A percentile compares a stretch with the other conserved stretches of the same genome.
Evolutionary conservation across 2,113 vertebrate genomes (phyloP).

Genomic region (Parus major): DNA sequence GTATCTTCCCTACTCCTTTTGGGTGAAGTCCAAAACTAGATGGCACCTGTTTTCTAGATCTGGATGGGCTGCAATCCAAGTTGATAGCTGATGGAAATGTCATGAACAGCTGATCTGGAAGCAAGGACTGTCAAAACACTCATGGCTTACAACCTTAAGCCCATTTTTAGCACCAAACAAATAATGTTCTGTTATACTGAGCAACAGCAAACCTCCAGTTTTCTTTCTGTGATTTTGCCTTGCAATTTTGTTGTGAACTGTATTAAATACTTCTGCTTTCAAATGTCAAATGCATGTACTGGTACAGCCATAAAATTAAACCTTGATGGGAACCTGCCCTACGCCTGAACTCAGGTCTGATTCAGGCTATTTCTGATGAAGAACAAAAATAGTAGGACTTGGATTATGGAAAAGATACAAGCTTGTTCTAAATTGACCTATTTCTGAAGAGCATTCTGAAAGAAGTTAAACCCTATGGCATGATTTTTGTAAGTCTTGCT

Average conservation of each 20-base stretch:
- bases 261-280: neutral
- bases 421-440: neutral
- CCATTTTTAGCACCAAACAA: neutral
- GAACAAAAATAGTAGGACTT: neutral
- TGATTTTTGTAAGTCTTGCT: neutral
- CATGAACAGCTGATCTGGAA: conserved; percentile 38
- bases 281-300: neutral
- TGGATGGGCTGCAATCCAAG: conserved; percentile 6
- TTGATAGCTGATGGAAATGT: conserved; percentile 24
- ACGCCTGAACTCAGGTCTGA: neutral
- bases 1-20: neutral
- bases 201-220: neutral
- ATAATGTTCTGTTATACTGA: neutral
- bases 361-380: neutral
- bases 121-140: conserved; percentile 2
- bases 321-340: neutral
- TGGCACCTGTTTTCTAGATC: conserved; percentile 31
- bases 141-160: neutral
- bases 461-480: neutral
- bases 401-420: neutral
- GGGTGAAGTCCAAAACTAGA: neutral
- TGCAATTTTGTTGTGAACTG: neutral
- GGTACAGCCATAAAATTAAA: neutral
- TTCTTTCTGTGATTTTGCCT: neutral
- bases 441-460: neutral